These are phyloP conservation scores for Trachymyrmex cornetzi DNA, from an alignment of 1,140 invertebrate species.

Conservation along the genomic window DNA sequence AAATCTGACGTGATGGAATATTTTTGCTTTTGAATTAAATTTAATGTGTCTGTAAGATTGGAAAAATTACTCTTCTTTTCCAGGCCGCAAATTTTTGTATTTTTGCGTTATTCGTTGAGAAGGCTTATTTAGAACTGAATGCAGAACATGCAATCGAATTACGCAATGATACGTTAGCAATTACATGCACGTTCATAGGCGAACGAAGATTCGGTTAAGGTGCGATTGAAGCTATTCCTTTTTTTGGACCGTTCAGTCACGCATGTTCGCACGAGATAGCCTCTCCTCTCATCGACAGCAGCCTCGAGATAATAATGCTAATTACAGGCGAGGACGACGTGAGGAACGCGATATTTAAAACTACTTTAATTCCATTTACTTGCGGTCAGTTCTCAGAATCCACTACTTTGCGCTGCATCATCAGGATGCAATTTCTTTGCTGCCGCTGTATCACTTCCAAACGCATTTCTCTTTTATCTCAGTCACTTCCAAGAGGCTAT, in stretches of 20 bases:
- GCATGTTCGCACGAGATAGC: constrained; percentile 67
- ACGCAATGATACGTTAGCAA: background rate
- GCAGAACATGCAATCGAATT: background rate
- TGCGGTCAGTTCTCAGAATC: constrained; percentile 77
- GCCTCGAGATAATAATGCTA: constrained; percentile 79
- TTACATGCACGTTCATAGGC: constrained; percentile 8
- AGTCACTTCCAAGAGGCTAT: background rate
- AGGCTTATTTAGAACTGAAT: constrained; percentile 18
- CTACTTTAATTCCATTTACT: constrained; percentile 79
- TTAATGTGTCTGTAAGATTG: background rate
- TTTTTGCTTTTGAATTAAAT: background rate
- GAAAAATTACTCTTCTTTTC: too few relatives aligned
- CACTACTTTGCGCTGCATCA: constrained; percentile 60
- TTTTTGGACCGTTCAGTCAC: constrained; percentile 74
- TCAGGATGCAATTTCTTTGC: constrained; percentile 27
- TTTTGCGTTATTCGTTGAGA: background rate
- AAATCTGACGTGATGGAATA: background rate
- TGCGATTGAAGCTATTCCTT: constrained; percentile 68
- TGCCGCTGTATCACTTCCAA: background rate
- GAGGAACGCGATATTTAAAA: constrained; percentile 77
- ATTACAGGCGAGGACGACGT: constrained; percentile 73
- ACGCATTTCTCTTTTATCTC: background rate
- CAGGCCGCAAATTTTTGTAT: background rate
- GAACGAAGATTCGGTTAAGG: constrained; percentile 54
- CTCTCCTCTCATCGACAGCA: constrained; percentile 59